Base-by-base conservation (phyloP, 2,888 invertebrate genomes). In the Tenthredo distinguenda region DNA sequence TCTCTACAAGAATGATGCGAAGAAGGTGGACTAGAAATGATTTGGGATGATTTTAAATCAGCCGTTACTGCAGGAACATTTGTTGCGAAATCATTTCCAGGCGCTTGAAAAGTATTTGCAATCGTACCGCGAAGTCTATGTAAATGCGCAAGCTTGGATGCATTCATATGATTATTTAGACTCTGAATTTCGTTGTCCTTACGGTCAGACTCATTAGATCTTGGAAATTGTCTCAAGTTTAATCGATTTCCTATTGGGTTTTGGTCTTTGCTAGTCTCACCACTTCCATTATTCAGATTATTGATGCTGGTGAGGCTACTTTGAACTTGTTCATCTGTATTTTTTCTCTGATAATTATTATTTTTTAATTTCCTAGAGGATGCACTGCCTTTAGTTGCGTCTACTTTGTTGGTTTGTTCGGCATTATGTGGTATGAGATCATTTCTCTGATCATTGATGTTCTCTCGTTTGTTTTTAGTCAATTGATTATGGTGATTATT, bases 121-220 rank as follows among this genome's bases (percentile, higher is more conserved):
- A 21, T 81, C 15, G 15, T 81, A 40, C 81, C 62, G n/a, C 81
- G 62, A 12, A 15, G 81, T 81, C 40, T 81, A 26, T 62, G 62
- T 40, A 81, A 81, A 40, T 58, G n/a, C 40, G 58, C 81, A 58
- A 81, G 37, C 62, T 62, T 81, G 21, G 12, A 9, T 21, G 10
- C 21, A n/a, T 77, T 34, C 34, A 55, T 26, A 18, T 0, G 34
- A 55, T 55, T 31, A 9, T n/a, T 40, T 58, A 15, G 62, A 40
- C 26, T 62, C 2, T 40, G 7, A n/a, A n/a, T 31, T 10, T 12
- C n/a, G 15, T 31, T 18, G 7, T 18, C 34, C 12, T 21, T 40
- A 37, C 21, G n/a, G 6, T 62, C 40, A 21, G 58, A 15, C 2
- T 58, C 21, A 26, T 81, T 37, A 15, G 21, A 2, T n/a, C 34